A percentile compares a stretch with the other conserved stretches of the same genome.
Evolutionary conservation across 2,888 invertebrate species (phyloP).

Genomic region (Caenorhabditis macrosperma): DNA sequence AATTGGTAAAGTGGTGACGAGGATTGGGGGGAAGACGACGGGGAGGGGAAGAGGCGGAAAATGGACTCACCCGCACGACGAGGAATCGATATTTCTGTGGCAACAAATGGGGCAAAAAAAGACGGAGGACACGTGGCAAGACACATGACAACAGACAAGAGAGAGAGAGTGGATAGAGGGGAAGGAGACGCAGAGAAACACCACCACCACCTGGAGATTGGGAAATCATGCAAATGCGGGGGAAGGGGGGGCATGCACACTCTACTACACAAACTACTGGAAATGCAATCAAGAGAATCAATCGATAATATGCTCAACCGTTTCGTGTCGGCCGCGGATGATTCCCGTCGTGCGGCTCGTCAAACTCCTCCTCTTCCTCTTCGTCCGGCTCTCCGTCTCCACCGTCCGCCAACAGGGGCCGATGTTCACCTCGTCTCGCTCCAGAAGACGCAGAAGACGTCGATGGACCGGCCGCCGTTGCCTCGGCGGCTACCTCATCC

Average conservation of each 20-base stretch:
- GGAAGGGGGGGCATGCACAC: no score
- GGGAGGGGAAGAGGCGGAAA: constrained; percentile 1
- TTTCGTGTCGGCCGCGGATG: constrained; percentile 8
- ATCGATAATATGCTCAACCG: background rate
- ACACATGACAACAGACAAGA: background rate
- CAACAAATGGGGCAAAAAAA: no score
- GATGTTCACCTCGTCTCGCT: constrained; percentile 10
- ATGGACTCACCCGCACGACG: constrained; percentile 35
- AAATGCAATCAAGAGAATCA: background rate
- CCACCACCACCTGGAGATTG: no score
- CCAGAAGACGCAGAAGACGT: background rate
- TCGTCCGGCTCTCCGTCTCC: background rate
- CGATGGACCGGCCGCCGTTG: constrained; percentile 38
- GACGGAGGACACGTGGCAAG: no score
- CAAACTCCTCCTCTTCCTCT: constrained; percentile 28
- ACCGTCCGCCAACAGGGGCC: background rate
- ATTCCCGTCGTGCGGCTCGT: constrained; percentile 44
- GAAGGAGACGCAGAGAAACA: background rate
- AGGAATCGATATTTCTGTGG: no score
- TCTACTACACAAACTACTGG: no score
- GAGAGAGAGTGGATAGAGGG: background rate
- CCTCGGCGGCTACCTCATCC: constrained; percentile 59
- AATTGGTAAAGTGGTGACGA: background rate
- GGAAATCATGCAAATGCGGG: no score
- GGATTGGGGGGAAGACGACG: no score